Percentiles rank a stretch among this genome's conserved stretches.
phyloP scores from a whole-genome alignment of 2,113 vertebrate genomes.

The Epinephelus cyanopodus region DNA sequence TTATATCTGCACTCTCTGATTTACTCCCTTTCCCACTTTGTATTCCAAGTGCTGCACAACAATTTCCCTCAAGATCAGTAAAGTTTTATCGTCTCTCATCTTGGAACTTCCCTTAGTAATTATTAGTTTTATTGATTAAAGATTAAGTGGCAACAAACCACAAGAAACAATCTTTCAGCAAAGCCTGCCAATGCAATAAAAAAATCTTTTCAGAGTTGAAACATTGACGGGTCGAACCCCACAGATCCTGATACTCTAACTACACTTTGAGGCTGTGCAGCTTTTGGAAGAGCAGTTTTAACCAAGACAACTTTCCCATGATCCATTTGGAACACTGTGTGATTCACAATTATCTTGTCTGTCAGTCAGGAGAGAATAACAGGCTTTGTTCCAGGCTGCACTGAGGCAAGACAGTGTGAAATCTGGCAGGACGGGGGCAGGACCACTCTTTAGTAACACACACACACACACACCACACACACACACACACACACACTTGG shows the following conservation, averaged over 20 bases:
- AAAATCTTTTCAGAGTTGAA: background rate
- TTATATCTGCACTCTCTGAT: too few relatives aligned
- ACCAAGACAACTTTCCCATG: slow-evolving; percentile 28
- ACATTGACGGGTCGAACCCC: background rate
- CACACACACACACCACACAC: slow-evolving; percentile 8
- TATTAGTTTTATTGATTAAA: too few relatives aligned
- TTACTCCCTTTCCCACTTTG: too few relatives aligned
- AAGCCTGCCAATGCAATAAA: too few relatives aligned
- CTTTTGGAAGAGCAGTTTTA: background rate
- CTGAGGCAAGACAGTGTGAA: slow-evolving; percentile 39
- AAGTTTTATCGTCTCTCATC: too few relatives aligned
- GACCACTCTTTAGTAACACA: background rate
- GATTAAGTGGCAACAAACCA: too few relatives aligned
- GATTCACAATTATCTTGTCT: slow-evolving; percentile 2
- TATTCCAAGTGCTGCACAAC: too few relatives aligned
- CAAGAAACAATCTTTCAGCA: too few relatives aligned
- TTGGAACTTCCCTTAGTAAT: too few relatives aligned
- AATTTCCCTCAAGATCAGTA: too few relatives aligned
- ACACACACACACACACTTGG: slow-evolving; percentile 17
- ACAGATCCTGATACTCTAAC: background rate
- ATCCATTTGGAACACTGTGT: slow-evolving; percentile 9
- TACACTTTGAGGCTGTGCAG: background rate
- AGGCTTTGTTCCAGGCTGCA: slow-evolving; percentile 11
- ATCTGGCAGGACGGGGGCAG: slow-evolving; percentile 42
- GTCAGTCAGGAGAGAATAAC: slow-evolving; percentile 3